Evolutionary conservation across 1,140 invertebrate species (phyloP).

Genomic region (Manduca sexta): DNA sequence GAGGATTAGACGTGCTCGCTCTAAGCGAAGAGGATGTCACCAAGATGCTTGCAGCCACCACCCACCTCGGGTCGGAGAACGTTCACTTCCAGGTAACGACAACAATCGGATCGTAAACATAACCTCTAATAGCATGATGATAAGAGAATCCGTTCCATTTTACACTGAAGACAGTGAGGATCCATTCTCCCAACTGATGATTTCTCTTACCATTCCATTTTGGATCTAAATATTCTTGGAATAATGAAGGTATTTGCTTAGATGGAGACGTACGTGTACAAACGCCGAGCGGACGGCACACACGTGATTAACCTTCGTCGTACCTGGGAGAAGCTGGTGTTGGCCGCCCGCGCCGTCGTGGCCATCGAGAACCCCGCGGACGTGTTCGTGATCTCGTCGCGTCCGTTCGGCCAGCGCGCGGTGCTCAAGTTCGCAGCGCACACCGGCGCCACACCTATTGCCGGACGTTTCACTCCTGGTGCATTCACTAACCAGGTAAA

Average conservation of each 20-base stretch:
- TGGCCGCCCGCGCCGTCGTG: constrained; percentile 98
- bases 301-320: constrained; percentile 97
- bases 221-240: background rate
- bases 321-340: constrained; percentile 98
- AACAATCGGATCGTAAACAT: constrained; percentile 4
- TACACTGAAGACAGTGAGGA: constrained; percentile 49
- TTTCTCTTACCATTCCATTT: background rate
- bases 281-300: constrained; percentile 93
- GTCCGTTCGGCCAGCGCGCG: constrained; percentile 96
- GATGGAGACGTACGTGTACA: constrained; percentile 93
- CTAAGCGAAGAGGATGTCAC: constrained; percentile 97
- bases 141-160: constrained; percentile 64
- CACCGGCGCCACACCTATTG: constrained; percentile 98
- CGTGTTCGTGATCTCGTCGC: constrained; percentile 95
- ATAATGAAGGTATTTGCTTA: constrained; percentile 28
- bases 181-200: constrained; percentile 65
- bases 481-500: constrained; percentile 95
- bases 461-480: constrained; percentile 99
- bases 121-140: constrained; percentile 42
- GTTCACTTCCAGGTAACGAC: constrained; percentile 92
- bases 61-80: constrained; percentile 96
- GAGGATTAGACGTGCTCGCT: constrained; percentile 88
- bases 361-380: constrained; percentile 98
- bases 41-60: constrained; percentile 96
- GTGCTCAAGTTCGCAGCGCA: constrained; percentile 99